Evolutionary conservation across 2,113 vertebrate species (phyloP).

Genomic region (Caretta caretta): DNA sequence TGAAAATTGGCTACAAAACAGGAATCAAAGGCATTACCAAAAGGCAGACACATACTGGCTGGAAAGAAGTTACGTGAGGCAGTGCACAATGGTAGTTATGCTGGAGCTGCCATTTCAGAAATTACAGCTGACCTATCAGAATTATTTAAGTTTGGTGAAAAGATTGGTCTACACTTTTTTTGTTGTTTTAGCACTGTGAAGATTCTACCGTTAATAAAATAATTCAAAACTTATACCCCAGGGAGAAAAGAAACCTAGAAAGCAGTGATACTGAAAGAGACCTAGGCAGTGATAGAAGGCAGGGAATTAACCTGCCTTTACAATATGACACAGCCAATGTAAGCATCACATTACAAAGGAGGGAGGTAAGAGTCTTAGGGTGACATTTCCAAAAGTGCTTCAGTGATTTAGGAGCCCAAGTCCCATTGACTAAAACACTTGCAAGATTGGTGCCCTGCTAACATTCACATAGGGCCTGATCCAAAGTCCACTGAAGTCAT

Average conservation of each 20-base stretch:
- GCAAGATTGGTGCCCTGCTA: background rate
- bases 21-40: background rate
- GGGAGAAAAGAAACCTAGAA: background rate
- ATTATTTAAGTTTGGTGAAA: background rate
- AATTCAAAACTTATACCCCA: background rate
- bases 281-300: too few relatives aligned
- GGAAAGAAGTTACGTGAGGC: background rate
- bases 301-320: background rate
- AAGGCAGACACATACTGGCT: background rate
- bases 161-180: background rate
- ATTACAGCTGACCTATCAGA: background rate
- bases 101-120: background rate
- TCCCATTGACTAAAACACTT: background rate
- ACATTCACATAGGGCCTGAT: background rate
- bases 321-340: background rate
- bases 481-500: background rate
- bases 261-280: background rate
- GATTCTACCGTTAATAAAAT: background rate
- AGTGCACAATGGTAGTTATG: background rate
- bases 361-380: background rate
- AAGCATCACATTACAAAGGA: background rate
- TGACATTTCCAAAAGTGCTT: background rate
- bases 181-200: background rate
- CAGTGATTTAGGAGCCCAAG: background rate
- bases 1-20: fast-evolving